A percentile compares a stretch with the other conserved stretches of the same genome.
Evolutionary conservation across 2,797 vertebrate genomes (phyloP).

Genomic region (Chromis chromis): DNA sequence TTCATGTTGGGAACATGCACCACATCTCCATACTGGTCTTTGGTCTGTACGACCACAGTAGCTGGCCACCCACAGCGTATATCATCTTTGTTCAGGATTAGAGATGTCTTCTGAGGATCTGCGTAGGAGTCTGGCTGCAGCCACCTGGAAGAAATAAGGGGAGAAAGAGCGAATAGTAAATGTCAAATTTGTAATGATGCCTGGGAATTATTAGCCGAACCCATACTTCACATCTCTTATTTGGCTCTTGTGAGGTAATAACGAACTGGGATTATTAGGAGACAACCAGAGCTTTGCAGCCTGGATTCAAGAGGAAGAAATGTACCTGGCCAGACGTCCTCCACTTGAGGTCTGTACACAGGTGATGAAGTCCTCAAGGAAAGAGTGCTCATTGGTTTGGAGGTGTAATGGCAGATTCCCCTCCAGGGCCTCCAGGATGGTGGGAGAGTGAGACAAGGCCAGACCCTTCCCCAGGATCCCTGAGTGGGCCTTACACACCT

Average conservation of each 20-base stretch:
- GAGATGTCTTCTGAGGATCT: slow-evolving; percentile 97
- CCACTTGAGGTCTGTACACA: slow-evolving; percentile 96
- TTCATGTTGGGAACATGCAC: slow-evolving; percentile 99
- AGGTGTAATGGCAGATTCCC: slow-evolving; percentile 96
- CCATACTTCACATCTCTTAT: neutral
- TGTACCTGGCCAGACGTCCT: slow-evolving; percentile 94
- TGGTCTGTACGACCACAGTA: slow-evolving; percentile 96
- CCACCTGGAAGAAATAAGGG: slow-evolving; percentile 85
- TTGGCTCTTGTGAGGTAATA: neutral
- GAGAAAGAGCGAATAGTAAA: neutral
- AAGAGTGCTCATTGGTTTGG: slow-evolving; percentile 98
- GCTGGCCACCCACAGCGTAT: slow-evolving; percentile 98
- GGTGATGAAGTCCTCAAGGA: slow-evolving; percentile 98
- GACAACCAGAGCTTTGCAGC: neutral
- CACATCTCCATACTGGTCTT: slow-evolving; percentile 98
- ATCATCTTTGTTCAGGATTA: slow-evolving; percentile 98
- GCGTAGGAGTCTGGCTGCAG: slow-evolving; percentile 98
- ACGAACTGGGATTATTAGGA: neutral
- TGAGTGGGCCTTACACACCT: slow-evolving; percentile 97
- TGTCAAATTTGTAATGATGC: neutral
- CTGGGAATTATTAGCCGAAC: neutral
- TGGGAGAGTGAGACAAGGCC: slow-evolving; percentile 96
- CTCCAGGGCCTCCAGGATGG: slow-evolving; percentile 96
- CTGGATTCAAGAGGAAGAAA: neutral
- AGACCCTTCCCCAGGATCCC: slow-evolving; percentile 97